Conservation (phyloP, 2,888 invertebrate genomes). For the Agrilus cyanescens region DNA sequence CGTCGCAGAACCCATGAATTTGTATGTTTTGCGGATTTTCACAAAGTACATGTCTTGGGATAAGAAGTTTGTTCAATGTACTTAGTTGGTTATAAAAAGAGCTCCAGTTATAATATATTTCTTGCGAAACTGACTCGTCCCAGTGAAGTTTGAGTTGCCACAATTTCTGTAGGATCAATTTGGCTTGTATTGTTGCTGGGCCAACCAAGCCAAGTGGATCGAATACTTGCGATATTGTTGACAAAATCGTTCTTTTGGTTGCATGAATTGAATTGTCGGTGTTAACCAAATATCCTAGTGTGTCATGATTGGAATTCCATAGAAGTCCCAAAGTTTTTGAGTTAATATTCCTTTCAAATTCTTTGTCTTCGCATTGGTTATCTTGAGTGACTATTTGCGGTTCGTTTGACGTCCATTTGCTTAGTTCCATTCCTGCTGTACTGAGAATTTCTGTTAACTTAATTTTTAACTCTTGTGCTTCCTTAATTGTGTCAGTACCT, state of each 20-base stretch:
- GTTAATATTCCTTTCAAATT: too few relatives aligned
- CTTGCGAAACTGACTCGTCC: constrained; percentile 10
- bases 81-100: constrained; percentile 4
- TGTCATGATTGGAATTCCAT: constrained; percentile 1
- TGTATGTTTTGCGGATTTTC: constrained; percentile 2
- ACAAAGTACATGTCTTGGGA: constrained; percentile 8
- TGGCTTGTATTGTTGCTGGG: constrained; percentile 14
- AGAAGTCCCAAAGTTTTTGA: constrained; percentile 1
- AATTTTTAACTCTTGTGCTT: background rate
- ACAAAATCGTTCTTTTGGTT: constrained; percentile 7
- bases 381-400: too few relatives aligned
- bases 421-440: background rate
- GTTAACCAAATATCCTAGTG: constrained; percentile 1
- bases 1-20: constrained; percentile 15
- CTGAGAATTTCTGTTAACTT: background rate
- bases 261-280: background rate
- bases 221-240: constrained; percentile 13
- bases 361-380: too few relatives aligned
- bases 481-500: background rate
- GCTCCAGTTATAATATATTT: constrained; percentile 7
- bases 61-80: constrained; percentile 7
- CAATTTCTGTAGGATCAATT: constrained; percentile 14
- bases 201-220: constrained; percentile 17
- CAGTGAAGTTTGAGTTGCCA: constrained; percentile 12
- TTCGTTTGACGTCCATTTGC: background rate